Percentiles rank a stretch among this genome's conserved stretches.
Conservation (phyloP, 2,888 invertebrate genomes). For the Craniophora ligustri region DNA sequence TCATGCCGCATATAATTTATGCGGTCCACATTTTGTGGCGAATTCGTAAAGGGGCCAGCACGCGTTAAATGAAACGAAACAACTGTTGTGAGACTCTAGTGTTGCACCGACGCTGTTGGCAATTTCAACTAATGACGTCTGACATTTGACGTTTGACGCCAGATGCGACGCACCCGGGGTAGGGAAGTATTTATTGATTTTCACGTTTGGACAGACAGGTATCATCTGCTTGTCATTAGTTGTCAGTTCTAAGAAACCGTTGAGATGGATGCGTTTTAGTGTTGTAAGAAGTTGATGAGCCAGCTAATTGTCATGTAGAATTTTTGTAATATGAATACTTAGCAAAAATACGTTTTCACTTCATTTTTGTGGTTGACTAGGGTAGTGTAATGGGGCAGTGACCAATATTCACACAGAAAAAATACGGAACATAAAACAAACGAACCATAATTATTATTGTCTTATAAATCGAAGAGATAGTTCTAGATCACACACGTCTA, state of each 20-base stretch:
- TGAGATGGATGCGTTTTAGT: constrained; percentile 23
- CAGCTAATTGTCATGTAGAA: constrained; percentile 1
- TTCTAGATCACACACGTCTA: too few species aligned
- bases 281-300: neutral
- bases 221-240: constrained; percentile 43
- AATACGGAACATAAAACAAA: too few species aligned
- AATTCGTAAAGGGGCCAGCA: constrained; percentile 49
- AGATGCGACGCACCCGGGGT: constrained; percentile 55
- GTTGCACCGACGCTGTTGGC: constrained; percentile 60
- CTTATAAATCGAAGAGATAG: too few species aligned
- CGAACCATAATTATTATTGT: too few species aligned
- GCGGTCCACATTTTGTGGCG: constrained; percentile 49
- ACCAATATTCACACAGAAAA: too few species aligned
- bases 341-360: too few species aligned
- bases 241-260: constrained; percentile 27
- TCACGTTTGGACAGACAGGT: constrained; percentile 39
- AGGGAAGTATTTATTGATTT: constrained; percentile 48
- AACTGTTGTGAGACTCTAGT: constrained; percentile 50
- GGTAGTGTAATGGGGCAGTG: too few species aligned
- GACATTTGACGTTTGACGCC: constrained; percentile 54
- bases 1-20: constrained; percentile 50
- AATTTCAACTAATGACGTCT: constrained; percentile 65
- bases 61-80: constrained; percentile 62
- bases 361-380: too few species aligned
- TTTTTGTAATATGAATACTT: neutral